Evolutionary conservation across 2,797 vertebrate genomes (phyloP).

Genomic region (Brotogeris chrysoptera): DNA sequence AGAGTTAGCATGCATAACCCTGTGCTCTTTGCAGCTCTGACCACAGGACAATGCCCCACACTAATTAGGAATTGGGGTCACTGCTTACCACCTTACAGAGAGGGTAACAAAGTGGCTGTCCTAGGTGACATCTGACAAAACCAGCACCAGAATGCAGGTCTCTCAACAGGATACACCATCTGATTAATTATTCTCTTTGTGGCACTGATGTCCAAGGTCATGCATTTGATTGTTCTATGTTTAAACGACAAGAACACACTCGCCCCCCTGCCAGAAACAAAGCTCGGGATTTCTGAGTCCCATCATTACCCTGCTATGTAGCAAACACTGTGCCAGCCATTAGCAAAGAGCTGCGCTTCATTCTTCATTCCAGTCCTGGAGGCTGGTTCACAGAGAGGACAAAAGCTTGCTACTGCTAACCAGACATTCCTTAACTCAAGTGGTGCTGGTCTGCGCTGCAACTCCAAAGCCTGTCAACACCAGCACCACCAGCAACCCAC

Average conservation of each 20-base stretch:
- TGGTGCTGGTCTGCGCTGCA: not conserved
- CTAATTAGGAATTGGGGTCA: not conserved
- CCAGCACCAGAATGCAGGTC: not conserved
- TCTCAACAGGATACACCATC: not conserved
- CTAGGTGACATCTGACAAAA: slow-evolving; percentile 15
- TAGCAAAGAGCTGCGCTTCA: slow-evolving; percentile 3
- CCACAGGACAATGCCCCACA: not conserved
- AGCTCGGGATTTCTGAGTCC: not conserved
- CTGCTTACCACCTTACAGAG: not conserved
- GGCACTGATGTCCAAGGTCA: slow-evolving; percentile 9
- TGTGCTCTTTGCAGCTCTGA: not conserved
- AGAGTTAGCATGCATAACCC: not conserved
- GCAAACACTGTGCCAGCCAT: slow-evolving; percentile 28
- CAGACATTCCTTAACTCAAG: slow-evolving; percentile 52
- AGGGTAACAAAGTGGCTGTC: not conserved
- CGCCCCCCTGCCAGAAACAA: slow-evolving; percentile 1
- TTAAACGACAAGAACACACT: not conserved
- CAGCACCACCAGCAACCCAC: not conserved
- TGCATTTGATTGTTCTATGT: slow-evolving; percentile 1
- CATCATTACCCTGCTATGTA: slow-evolving; percentile 44
- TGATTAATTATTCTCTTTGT: slow-evolving; percentile 28
- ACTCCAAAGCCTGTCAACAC: not conserved
- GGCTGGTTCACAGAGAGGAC: slow-evolving; percentile 52
- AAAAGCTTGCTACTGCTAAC: slow-evolving; percentile 50
- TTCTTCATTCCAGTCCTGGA: slow-evolving; percentile 15